phyloP scores from a whole-genome alignment of 2,888 invertebrate species.

The Volucella bombylans region DNA sequence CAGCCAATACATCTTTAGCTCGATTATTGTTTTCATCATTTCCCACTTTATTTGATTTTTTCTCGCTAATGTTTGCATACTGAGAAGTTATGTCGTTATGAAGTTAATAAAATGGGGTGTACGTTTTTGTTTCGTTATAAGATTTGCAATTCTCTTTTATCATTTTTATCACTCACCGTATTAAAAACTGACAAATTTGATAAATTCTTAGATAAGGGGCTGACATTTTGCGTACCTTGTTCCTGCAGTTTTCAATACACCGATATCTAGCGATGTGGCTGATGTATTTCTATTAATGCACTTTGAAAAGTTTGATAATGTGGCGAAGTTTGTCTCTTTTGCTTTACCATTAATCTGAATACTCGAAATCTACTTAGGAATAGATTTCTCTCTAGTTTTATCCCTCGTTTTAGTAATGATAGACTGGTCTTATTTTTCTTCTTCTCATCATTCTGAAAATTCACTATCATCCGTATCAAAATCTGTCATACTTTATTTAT shows the following conservation, averaged over 20 bases:
- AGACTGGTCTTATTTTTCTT: too few relatives aligned
- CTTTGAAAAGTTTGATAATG: too few relatives aligned
- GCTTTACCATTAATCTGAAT: too few relatives aligned
- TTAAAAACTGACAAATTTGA: constrained; percentile 72
- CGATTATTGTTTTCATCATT: constrained; percentile 24
- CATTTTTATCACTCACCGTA: constrained; percentile 50
- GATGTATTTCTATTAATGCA: too few relatives aligned
- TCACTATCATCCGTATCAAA: too few relatives aligned
- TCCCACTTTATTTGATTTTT: constrained; percentile 26
- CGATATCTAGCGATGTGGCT: constrained; percentile 13
- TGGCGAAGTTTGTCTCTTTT: too few relatives aligned
- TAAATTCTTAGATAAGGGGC: constrained; percentile 62
- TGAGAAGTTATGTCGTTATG: constrained; percentile 49
- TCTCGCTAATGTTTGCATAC: constrained; percentile 44
- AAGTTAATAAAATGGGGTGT: constrained; percentile 64
- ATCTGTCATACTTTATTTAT: too few relatives aligned
- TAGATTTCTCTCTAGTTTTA: too few relatives aligned
- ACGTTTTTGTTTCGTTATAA: constrained; percentile 43
- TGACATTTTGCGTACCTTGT: too few relatives aligned
- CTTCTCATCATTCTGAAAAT: too few relatives aligned
- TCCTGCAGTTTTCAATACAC: constrained; percentile 52
- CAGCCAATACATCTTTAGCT: constrained; percentile 51
- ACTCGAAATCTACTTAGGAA: too few relatives aligned
- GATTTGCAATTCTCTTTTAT: constrained; percentile 43
- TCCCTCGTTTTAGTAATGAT: too few relatives aligned